phyloP scores from a whole-genome alignment of 2,113 vertebrate genomes.

The Tachysurus fulvidraco region DNA sequence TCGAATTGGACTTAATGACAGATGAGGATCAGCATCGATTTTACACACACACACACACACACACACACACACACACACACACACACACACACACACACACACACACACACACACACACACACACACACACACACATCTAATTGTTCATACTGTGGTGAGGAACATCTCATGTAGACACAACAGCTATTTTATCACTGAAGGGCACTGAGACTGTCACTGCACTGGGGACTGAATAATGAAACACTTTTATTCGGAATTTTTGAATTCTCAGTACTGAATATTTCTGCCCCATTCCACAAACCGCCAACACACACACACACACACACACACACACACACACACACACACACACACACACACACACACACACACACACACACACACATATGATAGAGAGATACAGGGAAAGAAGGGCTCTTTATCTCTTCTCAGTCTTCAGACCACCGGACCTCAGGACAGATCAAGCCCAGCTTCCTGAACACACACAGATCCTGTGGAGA shows the following conservation, averaged over 20 bases:
- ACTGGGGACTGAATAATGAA: background rate
- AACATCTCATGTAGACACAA: background rate
- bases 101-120: background rate
- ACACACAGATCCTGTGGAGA: background rate
- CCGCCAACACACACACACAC: too few relatives aligned
- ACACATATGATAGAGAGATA: slow-evolving; percentile 5
- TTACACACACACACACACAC: background rate
- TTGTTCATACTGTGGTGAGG: background rate
- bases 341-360: too few relatives aligned
- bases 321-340: too few relatives aligned
- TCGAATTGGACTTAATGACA: slow-evolving; percentile 35
- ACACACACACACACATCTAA: background rate
- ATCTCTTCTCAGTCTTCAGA: background rate
- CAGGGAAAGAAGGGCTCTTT: background rate
- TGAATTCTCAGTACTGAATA: background rate
- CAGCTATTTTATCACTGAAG: background rate
- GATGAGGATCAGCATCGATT: slow-evolving; percentile 3
- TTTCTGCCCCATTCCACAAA: background rate
- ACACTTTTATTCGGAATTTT: background rate
- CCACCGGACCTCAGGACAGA: background rate
- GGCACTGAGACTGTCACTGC: background rate
- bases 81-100: background rate
- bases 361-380: too few relatives aligned
- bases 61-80: background rate
- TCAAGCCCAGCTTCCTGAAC: background rate